These are phyloP conservation scores for Diuraphis noxia DNA, from an alignment of 1,140 invertebrate species.

Conservation along the genomic window DNA sequence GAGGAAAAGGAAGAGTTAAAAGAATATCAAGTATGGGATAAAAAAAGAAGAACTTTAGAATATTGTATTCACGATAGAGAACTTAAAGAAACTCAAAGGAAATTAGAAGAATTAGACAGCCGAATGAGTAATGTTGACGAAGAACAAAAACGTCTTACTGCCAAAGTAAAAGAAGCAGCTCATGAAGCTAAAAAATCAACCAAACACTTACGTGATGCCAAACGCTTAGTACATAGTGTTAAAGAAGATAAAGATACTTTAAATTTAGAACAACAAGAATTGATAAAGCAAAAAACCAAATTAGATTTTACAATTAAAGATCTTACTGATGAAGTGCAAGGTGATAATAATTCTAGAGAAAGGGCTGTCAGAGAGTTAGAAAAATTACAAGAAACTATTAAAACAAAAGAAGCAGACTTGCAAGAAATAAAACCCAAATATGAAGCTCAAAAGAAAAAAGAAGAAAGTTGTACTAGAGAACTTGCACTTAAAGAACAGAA, in stretches of 20 bases:
- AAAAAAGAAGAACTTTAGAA: slow-evolving; percentile 89
- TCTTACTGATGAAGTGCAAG: slow-evolving; percentile 92
- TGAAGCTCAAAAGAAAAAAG: slow-evolving; percentile 88
- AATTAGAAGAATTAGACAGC: slow-evolving; percentile 76
- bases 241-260: slow-evolving; percentile 94
- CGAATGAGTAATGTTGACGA: slow-evolving; percentile 74
- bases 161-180: slow-evolving; percentile 83
- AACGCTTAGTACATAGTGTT: slow-evolving; percentile 80
- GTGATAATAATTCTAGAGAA: slow-evolving; percentile 86
- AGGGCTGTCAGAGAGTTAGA: slow-evolving; percentile 89
- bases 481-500: slow-evolving; percentile 96
- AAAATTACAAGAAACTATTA: slow-evolving; percentile 87
- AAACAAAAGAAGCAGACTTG: slow-evolving; percentile 84
- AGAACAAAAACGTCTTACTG: slow-evolving; percentile 84
- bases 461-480: slow-evolving; percentile 85
- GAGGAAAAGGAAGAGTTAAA: slow-evolving; percentile 99
- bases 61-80: slow-evolving; percentile 98
- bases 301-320: slow-evolving; percentile 94
- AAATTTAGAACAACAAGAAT: slow-evolving; percentile 87
- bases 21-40: slow-evolving; percentile 99
- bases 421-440: slow-evolving; percentile 88
- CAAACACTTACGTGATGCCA: slow-evolving; percentile 85
- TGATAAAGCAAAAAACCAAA: slow-evolving; percentile 93
- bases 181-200: slow-evolving; percentile 86
- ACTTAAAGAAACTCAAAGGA: slow-evolving; percentile 89